phyloP scores from a whole-genome alignment of 2,888 invertebrate species.

The Stegophylla sp. region DNA sequence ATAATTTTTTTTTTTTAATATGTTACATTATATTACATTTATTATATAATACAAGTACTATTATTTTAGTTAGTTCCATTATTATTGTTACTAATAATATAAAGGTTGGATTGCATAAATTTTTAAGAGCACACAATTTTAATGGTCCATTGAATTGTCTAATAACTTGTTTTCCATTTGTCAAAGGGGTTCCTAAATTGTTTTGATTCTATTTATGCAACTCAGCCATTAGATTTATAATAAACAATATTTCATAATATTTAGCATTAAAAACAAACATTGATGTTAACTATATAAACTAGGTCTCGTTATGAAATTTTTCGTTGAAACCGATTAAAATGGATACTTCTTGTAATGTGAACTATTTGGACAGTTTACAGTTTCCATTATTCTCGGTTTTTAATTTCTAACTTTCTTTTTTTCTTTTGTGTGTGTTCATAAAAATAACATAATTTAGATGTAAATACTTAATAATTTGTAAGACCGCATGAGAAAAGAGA shows the following conservation, averaged over 20 bases:
- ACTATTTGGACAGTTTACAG: conserved; percentile 41
- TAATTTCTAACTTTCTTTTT: conserved; percentile 43
- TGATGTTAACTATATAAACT: conserved; percentile 57
- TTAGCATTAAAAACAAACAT: conserved; percentile 39
- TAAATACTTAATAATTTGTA: conserved; percentile 57
- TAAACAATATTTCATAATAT: conserved; percentile 45
- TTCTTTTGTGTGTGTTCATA: conserved; percentile 56
- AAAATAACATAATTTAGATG: conserved; percentile 56
- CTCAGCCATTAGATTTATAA: conserved; percentile 32
- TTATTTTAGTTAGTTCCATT: conserved; percentile 58
- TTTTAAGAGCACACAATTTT: conserved; percentile 39
- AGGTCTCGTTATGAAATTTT: conserved; percentile 55
- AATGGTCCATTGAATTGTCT: conserved; percentile 37
- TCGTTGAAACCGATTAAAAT: conserved; percentile 46
- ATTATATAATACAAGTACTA: conserved; percentile 54
- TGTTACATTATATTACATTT: conserved; percentile 43
- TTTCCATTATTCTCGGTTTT: conserved; percentile 53
- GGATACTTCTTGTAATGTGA: conserved; percentile 37
- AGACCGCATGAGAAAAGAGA: conserved; percentile 54
- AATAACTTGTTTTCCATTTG: conserved; percentile 40
- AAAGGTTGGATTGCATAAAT: conserved; percentile 51
- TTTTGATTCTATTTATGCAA: conserved; percentile 49
- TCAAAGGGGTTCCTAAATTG: conserved; percentile 46
- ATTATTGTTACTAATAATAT: conserved; percentile 46
- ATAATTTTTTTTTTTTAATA: conserved; percentile 52